A percentile compares a stretch with the other conserved stretches of the same genome.
phyloP scores from a whole-genome alignment of 2,888 invertebrate species.

The Melolontha melolontha region DNA sequence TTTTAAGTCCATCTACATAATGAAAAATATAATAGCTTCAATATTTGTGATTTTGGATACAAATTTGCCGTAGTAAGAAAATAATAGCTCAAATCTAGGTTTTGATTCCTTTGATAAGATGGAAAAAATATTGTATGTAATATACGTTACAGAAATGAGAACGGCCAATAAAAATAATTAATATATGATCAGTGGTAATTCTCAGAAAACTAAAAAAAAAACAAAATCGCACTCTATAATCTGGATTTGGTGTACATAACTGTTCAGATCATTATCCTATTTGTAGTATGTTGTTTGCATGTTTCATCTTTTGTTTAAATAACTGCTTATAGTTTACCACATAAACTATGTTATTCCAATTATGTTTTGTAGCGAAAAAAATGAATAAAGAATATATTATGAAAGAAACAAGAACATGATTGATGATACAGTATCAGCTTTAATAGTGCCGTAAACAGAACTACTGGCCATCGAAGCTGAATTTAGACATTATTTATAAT shows the following conservation, averaged over 20 bases:
- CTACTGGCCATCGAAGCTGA: conserved; percentile 53
- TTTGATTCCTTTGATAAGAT: conserved; percentile 48
- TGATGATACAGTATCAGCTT: conserved; percentile 53
- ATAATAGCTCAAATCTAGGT: conserved; percentile 51
- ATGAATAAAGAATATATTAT: conserved; percentile 38
- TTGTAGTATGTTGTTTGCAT: conserved; percentile 62
- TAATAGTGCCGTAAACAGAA: conserved; percentile 52
- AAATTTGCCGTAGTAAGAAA: conserved; percentile 59
- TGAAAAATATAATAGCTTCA: conserved; percentile 57
- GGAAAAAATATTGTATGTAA: conserved; percentile 28
- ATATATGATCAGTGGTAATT: conserved; percentile 35
- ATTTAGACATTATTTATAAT: conserved; percentile 60
- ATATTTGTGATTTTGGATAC: conserved; percentile 64
- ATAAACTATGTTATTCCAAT: conserved; percentile 55
- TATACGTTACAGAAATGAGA: conserved; percentile 31
- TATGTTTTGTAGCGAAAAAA: conserved; percentile 54
- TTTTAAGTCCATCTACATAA: conserved; percentile 61
- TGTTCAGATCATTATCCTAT: conserved; percentile 51
- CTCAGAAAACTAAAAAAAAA: conserved; percentile 35
- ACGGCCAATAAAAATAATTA: conserved; percentile 19
- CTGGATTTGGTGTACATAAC: conserved; percentile 62
- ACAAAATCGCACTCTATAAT: conserved; percentile 49
- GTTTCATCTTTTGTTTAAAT: conserved; percentile 60
- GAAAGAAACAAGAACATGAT: conserved; percentile 51
- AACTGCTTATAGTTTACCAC: conserved; percentile 64